Base-by-base conservation (phyloP, 2,113 vertebrate species). In the Entomyzon cyanotis region DNA sequence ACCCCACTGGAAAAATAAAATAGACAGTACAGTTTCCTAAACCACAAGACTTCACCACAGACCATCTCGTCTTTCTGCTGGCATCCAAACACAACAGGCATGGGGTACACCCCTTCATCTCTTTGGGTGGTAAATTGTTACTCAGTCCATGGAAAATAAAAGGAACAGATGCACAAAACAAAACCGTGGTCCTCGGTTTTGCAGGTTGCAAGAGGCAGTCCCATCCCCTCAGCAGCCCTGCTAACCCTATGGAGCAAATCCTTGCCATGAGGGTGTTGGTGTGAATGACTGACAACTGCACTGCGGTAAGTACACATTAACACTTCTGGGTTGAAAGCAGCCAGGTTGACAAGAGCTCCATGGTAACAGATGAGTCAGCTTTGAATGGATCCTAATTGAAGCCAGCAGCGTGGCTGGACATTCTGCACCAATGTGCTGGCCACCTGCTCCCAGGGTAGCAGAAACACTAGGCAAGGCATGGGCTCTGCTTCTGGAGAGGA, bases 61-160 rank as follows among this genome's bases (percentile, higher is more conserved):
- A 94, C 92, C 87, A 82, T 91, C 83, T 94, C 73, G 73, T 96
- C 85, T 97, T 93, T 94, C 81, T 95, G 64, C 68, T 94, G 49
- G 42, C 93, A 86, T 96, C 94, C 95, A 97, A 97, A 89, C 65
- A 87, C 65, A 97, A 90, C 59, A 93, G 60, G 69, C 79, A 75
- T n/a, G 73, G 78, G 53, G 56, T 87, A 85, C 71, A 73, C 55
- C 55, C 94, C 94, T 98, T 98, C 96, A 98, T 97, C 97, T 98
- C 93, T 94, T 97, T 98, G 98, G 96, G 97, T 97, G 98, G 97
- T 94, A 97, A 93, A 93, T 42, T 89, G 58, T 96, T 83, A 92
- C 84, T 70, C 56, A 73, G 77, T 37, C 79, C 92, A 49, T 23
- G 80, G 89, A 97, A 97, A 97, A 97, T 44, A 96, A 96, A 93